Conservation (phyloP, 2,113 vertebrate genomes). For the Natator depressus region DNA sequence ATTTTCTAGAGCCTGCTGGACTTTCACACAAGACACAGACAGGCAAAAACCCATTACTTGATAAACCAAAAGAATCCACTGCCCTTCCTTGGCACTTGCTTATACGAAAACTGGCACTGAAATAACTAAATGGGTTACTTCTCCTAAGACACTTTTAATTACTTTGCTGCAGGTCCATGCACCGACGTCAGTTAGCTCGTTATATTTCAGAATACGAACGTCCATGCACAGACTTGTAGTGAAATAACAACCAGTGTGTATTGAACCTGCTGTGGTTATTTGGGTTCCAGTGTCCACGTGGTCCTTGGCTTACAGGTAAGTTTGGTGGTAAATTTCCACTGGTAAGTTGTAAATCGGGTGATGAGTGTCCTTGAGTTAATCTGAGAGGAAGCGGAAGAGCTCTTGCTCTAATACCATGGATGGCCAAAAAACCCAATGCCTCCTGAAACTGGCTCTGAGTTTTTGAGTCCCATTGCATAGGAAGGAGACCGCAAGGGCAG, state of each 20-base stretch:
- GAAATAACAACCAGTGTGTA: not conserved
- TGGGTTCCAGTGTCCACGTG: fast-evolving
- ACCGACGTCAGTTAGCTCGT: not conserved
- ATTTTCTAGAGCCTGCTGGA: not conserved
- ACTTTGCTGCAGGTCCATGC: not conserved
- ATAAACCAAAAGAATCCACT: not conserved
- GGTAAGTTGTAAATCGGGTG: not conserved
- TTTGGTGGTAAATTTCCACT: not conserved
- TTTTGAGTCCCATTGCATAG: not conserved
- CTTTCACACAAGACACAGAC: not conserved
- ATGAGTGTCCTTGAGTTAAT: fast-evolving
- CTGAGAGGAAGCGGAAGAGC: not conserved
- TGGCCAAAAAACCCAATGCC: not conserved
- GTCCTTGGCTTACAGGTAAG: fast-evolving
- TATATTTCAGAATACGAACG: not conserved
- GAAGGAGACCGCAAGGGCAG: not conserved
- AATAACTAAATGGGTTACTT: not conserved
- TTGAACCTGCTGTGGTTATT: not conserved
- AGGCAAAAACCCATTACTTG: not conserved
- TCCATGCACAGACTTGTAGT: not conserved
- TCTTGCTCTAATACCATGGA: not conserved
- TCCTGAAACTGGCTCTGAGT: not conserved
- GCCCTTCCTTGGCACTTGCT: not conserved
- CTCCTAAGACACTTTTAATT: not conserved
- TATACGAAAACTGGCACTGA: not conserved